These are phyloP conservation scores for Hydraecia micacea DNA, from an alignment of 2,888 invertebrate species.

Conservation along the genomic window DNA sequence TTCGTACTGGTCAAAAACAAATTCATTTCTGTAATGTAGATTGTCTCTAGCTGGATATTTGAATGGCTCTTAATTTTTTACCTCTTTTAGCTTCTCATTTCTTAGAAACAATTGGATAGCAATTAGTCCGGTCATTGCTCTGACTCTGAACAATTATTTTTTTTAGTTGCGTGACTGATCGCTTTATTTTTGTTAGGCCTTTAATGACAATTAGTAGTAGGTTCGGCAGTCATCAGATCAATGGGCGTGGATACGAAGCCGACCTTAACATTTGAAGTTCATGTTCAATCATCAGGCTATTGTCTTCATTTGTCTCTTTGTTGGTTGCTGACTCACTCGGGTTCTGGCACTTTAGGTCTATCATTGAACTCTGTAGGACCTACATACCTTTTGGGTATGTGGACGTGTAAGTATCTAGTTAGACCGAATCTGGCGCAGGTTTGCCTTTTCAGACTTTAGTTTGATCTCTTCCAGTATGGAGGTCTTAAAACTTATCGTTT, in stretches of 20 bases:
- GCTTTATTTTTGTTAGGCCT: constrained; percentile 15
- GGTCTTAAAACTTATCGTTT: neutral
- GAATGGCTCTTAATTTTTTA: neutral
- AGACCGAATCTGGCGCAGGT: neutral
- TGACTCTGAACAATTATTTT: constrained; percentile 20
- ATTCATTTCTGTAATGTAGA: neutral
- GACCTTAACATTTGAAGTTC: constrained; percentile 37
- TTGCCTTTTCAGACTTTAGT: neutral
- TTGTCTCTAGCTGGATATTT: neutral
- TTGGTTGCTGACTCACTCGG: neutral
- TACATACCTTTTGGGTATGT: neutral
- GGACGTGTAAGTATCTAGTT: neutral
- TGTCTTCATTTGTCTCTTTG: constrained; percentile 16
- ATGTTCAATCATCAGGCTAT: constrained; percentile 25
- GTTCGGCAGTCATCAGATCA: constrained; percentile 23
- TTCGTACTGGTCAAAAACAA: neutral
- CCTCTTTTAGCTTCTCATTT: neutral
- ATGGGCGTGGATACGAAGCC: constrained; percentile 1
- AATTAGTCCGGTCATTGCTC: constrained; percentile 36
- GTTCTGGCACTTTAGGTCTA: neutral
- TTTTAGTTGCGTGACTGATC: constrained; percentile 42
- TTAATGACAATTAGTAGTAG: constrained; percentile 38
- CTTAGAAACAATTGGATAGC: constrained; percentile 11
- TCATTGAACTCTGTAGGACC: constrained; percentile 1
- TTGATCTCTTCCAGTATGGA: neutral